Evolutionary conservation across 2,797 vertebrate species (phyloP), one percentile per base, ranked within the genome.

Genomic region (Aythya fuligula): DNA sequence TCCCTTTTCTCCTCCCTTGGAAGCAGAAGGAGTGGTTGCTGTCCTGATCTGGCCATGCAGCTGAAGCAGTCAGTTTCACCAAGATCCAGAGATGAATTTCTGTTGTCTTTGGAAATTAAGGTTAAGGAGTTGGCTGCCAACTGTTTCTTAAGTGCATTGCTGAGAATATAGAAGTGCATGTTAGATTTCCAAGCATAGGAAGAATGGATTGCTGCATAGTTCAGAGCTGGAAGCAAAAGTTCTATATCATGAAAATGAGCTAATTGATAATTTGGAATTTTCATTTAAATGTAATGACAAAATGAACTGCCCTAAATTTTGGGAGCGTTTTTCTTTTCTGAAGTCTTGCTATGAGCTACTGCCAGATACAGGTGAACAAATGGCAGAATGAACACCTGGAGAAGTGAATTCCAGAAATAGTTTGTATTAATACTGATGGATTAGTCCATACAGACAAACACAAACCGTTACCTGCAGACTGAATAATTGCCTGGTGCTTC

Each of bases 401-500:
- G 60, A 58, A 54, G 17, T 27, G 21, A 20, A 43, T 66, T 70
- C 53, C 51, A 66, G 70, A 67, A n/a, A 16, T 8, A 1, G 5
- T 4, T 36, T 83, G 12, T 70, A 13, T 58, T 83, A 9, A 22
- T 28, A 11, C 13, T 11, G 13, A 4, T n/a, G 8, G 28, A 4
- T 62, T 65, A 62, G 47, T 36, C 28, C n/a, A 4, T 57, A 5
- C 11, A 69, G 69, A 17, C 41, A 21, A 38, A 21, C 34, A 7
- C 11, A 19, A 45, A 34, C 22, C 19, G 4, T 1, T 24, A 9
- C 7, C 11, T 9, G 2, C 11, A 38, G 36, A 7, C 1, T 10
- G 28, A 21, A n/a, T 30, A 20, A 15, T n/a, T 24, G 11, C 43
- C 19, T 13, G 14, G 39, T 30, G 25, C 43, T 64, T 24, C 41